Base-by-base conservation (phyloP, 2,113 vertebrate genomes). In the Apodemus sylvaticus region DNA sequence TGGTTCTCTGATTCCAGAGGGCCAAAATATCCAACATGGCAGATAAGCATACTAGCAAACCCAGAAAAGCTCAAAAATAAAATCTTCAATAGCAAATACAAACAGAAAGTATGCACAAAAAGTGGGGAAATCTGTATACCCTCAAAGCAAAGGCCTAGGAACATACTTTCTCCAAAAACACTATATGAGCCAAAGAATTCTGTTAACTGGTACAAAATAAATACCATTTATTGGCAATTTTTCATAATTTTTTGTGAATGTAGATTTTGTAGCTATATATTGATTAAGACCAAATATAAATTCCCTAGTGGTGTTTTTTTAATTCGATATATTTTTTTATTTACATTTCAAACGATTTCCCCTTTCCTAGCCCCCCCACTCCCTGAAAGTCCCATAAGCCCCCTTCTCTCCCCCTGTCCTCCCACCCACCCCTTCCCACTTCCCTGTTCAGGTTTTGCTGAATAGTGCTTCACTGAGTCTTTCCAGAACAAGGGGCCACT, bases 111-210 rank as follows among this genome's bases (percentile, higher is more conserved):
- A 58, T 58, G 0, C 22, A 26, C 9, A 81, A 53, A 58, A 81
- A 13, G 20, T n/a, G 6, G 31, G 1, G 14, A 24, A 81, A 20
- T 36, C 20, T n/a, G 6, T 24, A 7, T 2, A 20, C 0, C 13
- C 22, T n/a, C 6, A 81, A 81, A 81, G 2, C 34, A 58, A 5
- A 24, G 17, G 19, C 29, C 8, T 11, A 81, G 12, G 39, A 36
- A 82, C 19, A 13, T 16, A 3, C 22, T 39, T 60, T 7, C 4
- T 58, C 10, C 11, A 39, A n/a, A 3, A 60, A 39, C 11, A 2
- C 12, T 39, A 58, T 2, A 58, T 5, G 24, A 58, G 39, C 24
- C 10, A 39, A 60, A 82, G 22, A 39, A 82, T 39, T n/a, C 13
- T 60, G 1, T 29, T 39, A 39, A 60, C 6, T 82, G 22, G 13